A percentile compares a stretch with the other conserved stretches of the same genome.
phyloP scores from a whole-genome alignment of 2,113 vertebrate species.

The Narcine bancroftii region DNA sequence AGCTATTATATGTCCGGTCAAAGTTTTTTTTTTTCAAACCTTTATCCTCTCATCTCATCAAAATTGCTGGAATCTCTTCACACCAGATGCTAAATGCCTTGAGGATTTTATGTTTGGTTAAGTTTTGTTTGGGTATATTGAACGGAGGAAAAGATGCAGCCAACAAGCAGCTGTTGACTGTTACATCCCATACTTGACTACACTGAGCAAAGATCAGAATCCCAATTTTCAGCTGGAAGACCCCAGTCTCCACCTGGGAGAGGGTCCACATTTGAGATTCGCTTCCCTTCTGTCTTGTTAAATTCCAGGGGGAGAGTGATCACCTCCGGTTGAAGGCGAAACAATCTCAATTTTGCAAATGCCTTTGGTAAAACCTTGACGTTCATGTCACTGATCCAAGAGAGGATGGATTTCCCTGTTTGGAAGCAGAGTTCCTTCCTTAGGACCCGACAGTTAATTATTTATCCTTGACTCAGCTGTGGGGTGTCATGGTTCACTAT shows the following conservation, averaged over 20 bases:
- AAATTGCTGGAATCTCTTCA: background rate
- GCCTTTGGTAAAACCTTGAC: background rate
- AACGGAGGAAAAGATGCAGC: too few relatives aligned
- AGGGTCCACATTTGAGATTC: background rate
- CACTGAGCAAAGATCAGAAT: background rate
- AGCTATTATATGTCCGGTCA: background rate
- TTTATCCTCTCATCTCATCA: background rate
- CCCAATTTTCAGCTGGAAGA: background rate
- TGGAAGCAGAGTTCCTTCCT: background rate
- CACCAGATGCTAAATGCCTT: background rate
- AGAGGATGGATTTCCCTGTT: background rate
- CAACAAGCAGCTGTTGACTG: too few relatives aligned
- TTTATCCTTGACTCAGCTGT: background rate
- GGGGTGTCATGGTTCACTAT: background rate
- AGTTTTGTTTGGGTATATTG: background rate
- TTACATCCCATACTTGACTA: too few relatives aligned
- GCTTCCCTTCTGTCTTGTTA: background rate
- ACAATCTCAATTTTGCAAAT: background rate
- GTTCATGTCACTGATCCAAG: background rate
- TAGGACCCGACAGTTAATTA: background rate
- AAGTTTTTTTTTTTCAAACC: background rate
- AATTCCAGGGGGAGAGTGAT: background rate
- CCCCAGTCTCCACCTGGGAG: background rate
- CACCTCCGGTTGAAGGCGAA: background rate
- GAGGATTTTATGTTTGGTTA: background rate